Evolutionary conservation across 2,113 vertebrate genomes (phyloP).

Genomic region (Cololabis saira): DNA sequence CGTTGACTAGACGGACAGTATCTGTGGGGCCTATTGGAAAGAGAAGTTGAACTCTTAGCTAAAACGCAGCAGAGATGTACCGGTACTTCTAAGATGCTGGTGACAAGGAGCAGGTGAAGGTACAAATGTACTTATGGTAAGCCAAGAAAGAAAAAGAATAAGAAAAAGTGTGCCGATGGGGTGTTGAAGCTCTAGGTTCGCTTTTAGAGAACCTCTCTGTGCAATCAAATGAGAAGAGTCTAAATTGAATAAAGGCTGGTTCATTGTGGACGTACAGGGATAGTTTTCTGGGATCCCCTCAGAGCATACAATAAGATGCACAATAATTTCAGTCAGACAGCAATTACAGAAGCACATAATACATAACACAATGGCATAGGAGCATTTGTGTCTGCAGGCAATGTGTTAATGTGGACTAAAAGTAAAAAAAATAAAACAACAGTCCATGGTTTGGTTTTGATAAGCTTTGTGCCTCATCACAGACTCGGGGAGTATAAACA

Average conservation of each 20-base stretch:
- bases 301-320: constrained; percentile 39
- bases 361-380: constrained; percentile 28
- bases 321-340: constrained; percentile 36
- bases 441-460: constrained; percentile 12
- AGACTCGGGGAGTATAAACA: constrained; percentile 13
- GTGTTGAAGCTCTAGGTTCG: no score
- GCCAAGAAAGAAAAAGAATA: constrained; percentile 14
- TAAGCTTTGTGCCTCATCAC: constrained; percentile 6
- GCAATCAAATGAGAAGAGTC: constrained; percentile 51
- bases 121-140: constrained; percentile 28
- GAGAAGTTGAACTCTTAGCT: constrained; percentile 16
- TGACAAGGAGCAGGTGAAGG: background rate
- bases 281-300: constrained; percentile 43
- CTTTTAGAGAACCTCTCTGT: no score
- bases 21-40: constrained; percentile 4
- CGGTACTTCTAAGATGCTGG: no score
- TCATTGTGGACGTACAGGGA: constrained; percentile 32
- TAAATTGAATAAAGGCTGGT: constrained; percentile 52
- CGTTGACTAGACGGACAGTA: constrained; percentile 1
- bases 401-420: background rate
- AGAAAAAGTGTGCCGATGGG: constrained; percentile 24
- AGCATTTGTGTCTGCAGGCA: constrained; percentile 29
- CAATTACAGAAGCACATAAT: constrained; percentile 46
- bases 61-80: background rate
- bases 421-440: background rate